Evolutionary conservation across 2,888 invertebrate genomes (phyloP), one percentile per base, ranked within the genome.

Genomic region (Gymnoscelis rufifasciata): DNA sequence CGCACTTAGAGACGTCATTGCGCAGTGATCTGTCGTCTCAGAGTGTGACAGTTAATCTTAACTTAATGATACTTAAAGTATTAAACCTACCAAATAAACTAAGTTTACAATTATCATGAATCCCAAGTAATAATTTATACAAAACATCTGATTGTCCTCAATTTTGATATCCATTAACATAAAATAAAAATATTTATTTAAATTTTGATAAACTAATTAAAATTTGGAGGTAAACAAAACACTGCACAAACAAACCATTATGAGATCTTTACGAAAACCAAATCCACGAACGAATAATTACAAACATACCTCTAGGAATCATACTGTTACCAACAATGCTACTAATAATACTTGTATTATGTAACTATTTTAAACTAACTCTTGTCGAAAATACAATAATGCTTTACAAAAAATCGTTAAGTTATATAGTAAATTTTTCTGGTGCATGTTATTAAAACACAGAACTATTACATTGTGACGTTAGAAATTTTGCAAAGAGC

Each of bases 251-350:
- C 86, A 84, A 87, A 82, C 79, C 79, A 35, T 62, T 86, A 87
- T 88, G 88, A 88, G 88, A 88, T 88, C 88, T 87, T 87, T 77
- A 84, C 83, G 88, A 88, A 88, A 88, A 88, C 88, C 87, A 86
- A 88, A 84, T 79, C 76, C 78, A 78, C 82, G 68, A 71, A 70
- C 76, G 66, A 77, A 73, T 78, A 83, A 79, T 66, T 78, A 83
- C 81, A 79, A 73, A 64, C 76, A 77, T 79, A 83, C 78, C 73
- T 68, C 74, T 81, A 45, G 42, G 38, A 75, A 72, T 71, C 74
- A 74, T 72, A 76, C 64, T 64, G 64, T 68, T 43, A 59, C 62
- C 63, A 54, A 72, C 69, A 70, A 68, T 68, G 74, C 67, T 68
- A 66, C 83, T 84, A 87, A 78, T 87, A 86, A 87, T 86, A 83